Evolutionary conservation across 2,113 vertebrate genomes (phyloP), one percentile per base, ranked within the genome.

Genomic region (Dicrurus megarhynchus): DNA sequence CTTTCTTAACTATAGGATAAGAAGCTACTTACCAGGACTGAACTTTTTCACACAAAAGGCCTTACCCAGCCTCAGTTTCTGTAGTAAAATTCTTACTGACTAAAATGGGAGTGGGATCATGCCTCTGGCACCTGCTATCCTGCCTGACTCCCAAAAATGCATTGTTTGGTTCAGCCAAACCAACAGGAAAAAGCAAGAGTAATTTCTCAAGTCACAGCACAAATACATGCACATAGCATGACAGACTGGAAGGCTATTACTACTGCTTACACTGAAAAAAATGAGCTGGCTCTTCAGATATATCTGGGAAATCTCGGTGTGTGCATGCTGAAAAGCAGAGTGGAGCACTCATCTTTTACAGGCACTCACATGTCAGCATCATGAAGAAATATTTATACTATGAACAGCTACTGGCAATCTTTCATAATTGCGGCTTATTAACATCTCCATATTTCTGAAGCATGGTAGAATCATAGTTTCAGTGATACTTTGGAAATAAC

Each of bases 371-470:
- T 30, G 79, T 90, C 88, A 90, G 37, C 37, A 76, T 49, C 71
- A 80, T 74, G 42, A 92, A 73, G 88, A 94, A 97, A 90, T 93
- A 70, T 50, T 95, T 90, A 95, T 44, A 46, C 1, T 55, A 55
- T 57, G 28, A 88, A 39, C 63, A 88, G 55, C 49, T 90, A 95
- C 85, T 16, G 90, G 44, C 39, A 68, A 37, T 80, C 75, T 94
- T 94, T 77, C 11, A 1, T 57, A 93, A 94, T 17, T 90, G 79
- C 33, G 56, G 60, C 79, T 80, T 85, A 85, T 86, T 93, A 94
- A 59, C 21, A 47, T 53, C 71, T 61, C 57, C 18, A 9, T 46
- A 53, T 41, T 92, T 80, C 46, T 86, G 67, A 92, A 80, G 63
- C 50, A 84, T 16, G 14, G 67, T 33, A 69, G 90, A 80, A 92